Base-by-base conservation (phyloP, 2,888 invertebrate genomes). In the Perizoma affinitatum region DNA sequence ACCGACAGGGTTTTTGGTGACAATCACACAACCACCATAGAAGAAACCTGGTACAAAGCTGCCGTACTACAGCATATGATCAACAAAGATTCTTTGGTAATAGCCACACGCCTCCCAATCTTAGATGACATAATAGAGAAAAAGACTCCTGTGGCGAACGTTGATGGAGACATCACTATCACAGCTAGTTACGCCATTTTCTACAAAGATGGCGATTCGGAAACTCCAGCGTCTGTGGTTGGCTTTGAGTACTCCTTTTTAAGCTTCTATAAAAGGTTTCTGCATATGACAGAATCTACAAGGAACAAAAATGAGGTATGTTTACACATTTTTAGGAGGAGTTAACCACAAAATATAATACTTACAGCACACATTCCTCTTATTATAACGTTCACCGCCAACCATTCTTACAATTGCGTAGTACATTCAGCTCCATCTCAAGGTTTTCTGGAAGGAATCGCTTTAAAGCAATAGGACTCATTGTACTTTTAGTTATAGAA, bases 21-120 rank as follows among this genome's bases (percentile, higher is more conserved):
- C 73, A 84, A 93, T 49, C 95, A 97, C 78, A 94, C 79, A 51
- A 94, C 94, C 54, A 96, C 97, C 0, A 96, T 97, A 34, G 97
- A 98, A 80, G 97, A 98, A 83, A 95, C 96, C 0, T 98, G 97
- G 97, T 98, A 98, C 81, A 96, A 96, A 81, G 96, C 96, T 65
- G 97, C 98, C 0, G 96, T 98, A 5, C 93, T 98, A 46, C 97
- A 97, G 74, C 96, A 97, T 79, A 94, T 95, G 76, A 93, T 95
- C 46, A 96, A 96, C 74, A 93, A 94, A 6, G 95, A 96, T 42
- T 95, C 96, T 0, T 94, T 96, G 74, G 96, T 97, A 0, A 95
- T 96, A 74, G 95, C 96, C 2, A 95, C 97, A 0, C 96, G 96
- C 1, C 94, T 96, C 68, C 90, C 90, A 0, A 79, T 86, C 4